These are phyloP conservation scores for Metaphire vulgaris DNA, from an alignment of 1,140 invertebrate species.

Conservation along the genomic window DNA sequence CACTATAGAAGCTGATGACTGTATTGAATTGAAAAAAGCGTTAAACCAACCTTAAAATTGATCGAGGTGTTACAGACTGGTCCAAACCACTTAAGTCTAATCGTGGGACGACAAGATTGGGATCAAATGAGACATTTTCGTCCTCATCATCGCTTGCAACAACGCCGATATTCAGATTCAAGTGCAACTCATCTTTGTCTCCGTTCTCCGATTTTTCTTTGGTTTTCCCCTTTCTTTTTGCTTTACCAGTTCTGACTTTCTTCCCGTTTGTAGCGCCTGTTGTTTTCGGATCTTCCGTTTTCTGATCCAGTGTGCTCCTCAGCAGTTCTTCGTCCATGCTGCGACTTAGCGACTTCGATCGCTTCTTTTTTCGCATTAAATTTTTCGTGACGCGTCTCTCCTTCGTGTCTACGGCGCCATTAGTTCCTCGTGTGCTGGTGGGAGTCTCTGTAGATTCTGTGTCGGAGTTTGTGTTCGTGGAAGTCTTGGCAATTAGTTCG, in stretches of 20 bases:
- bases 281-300: too few relatives aligned
- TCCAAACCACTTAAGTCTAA: background rate
- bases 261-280: too few relatives aligned
- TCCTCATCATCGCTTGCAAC: background rate
- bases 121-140: background rate
- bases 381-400: background rate
- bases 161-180: background rate
- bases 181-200: background rate
- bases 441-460: too few relatives aligned
- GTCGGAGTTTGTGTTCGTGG: background rate
- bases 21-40: too few relatives aligned
- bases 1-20: too few relatives aligned
- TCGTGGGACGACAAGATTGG: background rate
- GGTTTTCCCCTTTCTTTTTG: too few relatives aligned
- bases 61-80: background rate
- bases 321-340: background rate
- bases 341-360: background rate
- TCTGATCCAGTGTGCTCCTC: background rate
- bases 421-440: too few relatives aligned
- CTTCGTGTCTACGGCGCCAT: too few relatives aligned
- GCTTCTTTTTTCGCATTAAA: background rate
- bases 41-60: background rate
- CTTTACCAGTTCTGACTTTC: too few relatives aligned
- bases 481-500: background rate
- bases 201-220: background rate